Base-by-base conservation (phyloP, 1,140 invertebrate species). In the Nixonia krombeini region DNA sequence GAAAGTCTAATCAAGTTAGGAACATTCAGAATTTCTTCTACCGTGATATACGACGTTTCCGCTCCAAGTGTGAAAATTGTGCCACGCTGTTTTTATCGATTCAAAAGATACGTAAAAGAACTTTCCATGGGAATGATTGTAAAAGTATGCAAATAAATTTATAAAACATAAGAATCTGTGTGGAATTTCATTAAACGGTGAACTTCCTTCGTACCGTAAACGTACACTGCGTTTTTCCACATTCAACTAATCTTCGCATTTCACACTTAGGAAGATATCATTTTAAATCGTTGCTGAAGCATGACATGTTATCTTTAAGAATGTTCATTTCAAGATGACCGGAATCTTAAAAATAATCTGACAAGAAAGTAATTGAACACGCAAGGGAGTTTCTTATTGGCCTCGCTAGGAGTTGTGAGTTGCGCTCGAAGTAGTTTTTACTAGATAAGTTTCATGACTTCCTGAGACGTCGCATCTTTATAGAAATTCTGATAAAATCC, bases 1-100 rank as follows among this genome's bases (percentile, higher is more conserved):
- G 70, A 58, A 65, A 72, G 56, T 49, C 59, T 56, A 38, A 52
- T 65, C 58, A 72, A 76, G 47, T 73, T 75, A 70, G 64, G 69
- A 50, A 31, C 23, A 25, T 35, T 29, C 40, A 21, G 17, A 59
- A 49, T n/a, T 7, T 25, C 26, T 47, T 23, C 18, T 45, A 49
- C 23, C 33, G 18, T 52, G 31, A 65, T 42, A 38, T 37, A 52
- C 44, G 56, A 42, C 33, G 5, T 16, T 1, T n/a, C 4, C 13
- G 28, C 8, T 10, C 31, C 17, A 37, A 37, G 15, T 37, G 17
- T 12, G 35, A 16, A 37, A 12, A 13, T 37, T 37, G 29, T 10
- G 35, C 35, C 15, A 16, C 35, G 35, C 15, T 37, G 15, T 12
- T 37, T 37, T 16, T 16, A 6, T 37, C 17, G 35, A n/a, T n/a